phyloP scores from a whole-genome alignment of 2,797 vertebrate species.

The Acrossocheilus wenchowensis region DNA sequence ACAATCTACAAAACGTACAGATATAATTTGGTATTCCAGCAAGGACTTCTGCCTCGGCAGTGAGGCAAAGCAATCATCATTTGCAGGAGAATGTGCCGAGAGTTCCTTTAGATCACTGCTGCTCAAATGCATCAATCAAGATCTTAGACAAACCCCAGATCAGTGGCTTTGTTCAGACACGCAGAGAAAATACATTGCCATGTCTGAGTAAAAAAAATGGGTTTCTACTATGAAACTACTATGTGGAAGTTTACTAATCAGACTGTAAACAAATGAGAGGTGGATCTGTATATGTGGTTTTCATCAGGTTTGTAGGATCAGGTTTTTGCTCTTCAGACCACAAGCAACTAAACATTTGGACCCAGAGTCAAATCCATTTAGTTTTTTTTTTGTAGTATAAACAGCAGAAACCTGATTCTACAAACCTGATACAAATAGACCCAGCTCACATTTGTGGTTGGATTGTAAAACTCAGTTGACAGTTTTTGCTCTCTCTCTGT shows the following conservation, averaged over 20 bases:
- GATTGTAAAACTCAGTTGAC: too few relatives aligned
- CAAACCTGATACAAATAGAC: not conserved
- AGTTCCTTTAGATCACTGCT: slow-evolving; percentile 65
- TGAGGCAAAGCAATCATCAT: slow-evolving; percentile 73
- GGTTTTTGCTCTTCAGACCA: not conserved
- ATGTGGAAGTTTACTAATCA: not conserved
- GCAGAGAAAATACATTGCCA: not conserved
- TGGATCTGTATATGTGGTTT: not conserved
- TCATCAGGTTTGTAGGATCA: not conserved
- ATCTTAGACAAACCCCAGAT: slow-evolving; percentile 41
- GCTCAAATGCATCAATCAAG: slow-evolving; percentile 54
- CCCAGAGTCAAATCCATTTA: not conserved
- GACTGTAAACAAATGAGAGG: not conserved
- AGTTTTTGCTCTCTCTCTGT: too few relatives aligned
- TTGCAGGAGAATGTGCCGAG: slow-evolving; percentile 69
- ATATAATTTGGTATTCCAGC: slow-evolving; percentile 73
- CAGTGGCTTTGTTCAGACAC: slow-evolving; percentile 25
- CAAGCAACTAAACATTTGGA: not conserved
- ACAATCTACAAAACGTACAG: slow-evolving; percentile 73
- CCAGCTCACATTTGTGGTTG: not conserved
- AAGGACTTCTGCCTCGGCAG: slow-evolving; percentile 65
- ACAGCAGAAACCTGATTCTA: not conserved
- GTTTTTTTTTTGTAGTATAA: not conserved
- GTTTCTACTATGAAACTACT: not conserved
- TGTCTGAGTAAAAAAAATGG: not conserved